phyloP scores from a whole-genome alignment of 2,888 invertebrate species.

The Microctonus aethiopoides region DNA sequence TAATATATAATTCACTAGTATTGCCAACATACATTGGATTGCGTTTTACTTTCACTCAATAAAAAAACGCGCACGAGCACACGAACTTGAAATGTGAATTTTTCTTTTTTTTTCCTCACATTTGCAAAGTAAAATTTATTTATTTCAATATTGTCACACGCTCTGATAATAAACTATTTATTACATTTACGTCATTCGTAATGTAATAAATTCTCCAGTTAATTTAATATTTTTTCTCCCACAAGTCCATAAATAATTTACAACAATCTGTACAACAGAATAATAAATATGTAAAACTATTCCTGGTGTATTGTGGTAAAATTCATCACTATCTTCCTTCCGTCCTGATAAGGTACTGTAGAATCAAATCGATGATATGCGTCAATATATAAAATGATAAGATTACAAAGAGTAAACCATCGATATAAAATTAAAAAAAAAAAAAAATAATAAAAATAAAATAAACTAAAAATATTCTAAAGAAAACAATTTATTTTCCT shows the following conservation, averaged over 20 bases:
- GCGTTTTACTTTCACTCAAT: neutral
- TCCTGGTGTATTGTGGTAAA: neutral
- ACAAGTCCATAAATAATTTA: no score
- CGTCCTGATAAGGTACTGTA: neutral
- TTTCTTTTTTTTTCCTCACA: neutral
- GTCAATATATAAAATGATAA: neutral
- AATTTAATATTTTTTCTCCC: no score
- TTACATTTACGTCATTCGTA: no score
- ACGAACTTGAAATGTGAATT: constrained; percentile 9
- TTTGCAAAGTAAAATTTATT: neutral
- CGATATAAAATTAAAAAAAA: neutral
- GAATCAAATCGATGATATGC: neutral
- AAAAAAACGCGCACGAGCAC: neutral
- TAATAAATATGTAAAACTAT: neutral
- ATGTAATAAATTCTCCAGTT: no score
- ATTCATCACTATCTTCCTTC: neutral
- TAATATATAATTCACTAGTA: neutral
- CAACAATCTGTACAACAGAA: neutral
- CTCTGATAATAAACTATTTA: no score
- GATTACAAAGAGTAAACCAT: neutral
- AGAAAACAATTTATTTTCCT: neutral
- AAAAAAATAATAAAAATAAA: neutral
- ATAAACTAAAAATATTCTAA: neutral
- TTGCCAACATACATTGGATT: neutral
- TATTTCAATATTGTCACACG: neutral